These are phyloP conservation scores for Andrena bucephala DNA, from an alignment of 2,888 invertebrate genomes.

Conservation along the genomic window DNA sequence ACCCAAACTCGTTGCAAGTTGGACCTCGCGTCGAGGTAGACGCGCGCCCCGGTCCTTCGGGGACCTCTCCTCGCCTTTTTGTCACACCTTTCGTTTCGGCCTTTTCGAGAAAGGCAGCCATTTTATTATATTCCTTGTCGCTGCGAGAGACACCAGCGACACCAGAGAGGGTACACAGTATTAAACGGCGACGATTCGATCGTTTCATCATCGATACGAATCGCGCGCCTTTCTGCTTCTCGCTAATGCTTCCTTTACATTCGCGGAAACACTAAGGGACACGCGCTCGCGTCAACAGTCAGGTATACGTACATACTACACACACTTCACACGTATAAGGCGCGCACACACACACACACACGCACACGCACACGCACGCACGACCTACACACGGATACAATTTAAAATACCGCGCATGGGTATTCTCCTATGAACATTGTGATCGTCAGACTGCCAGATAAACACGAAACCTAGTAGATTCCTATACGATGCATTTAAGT, in stretches of 20 bases:
- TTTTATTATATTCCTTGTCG: constrained; percentile 65
- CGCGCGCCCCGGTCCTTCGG: too few relatives aligned
- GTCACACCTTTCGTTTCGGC: constrained; percentile 13
- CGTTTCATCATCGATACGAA: constrained; percentile 26
- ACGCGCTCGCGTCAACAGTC: constrained; percentile 18
- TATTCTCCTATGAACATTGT: constrained; percentile 74
- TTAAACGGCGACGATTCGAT: constrained; percentile 60
- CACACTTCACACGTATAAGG: constrained; percentile 5
- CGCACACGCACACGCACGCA: constrained; percentile 31
- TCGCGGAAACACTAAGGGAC: constrained; percentile 24
- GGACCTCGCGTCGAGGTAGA: neutral
- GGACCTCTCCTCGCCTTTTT: neutral
- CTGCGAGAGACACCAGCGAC: constrained; percentile 33
- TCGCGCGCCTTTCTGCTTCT: constrained; percentile 59
- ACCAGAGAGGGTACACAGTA: constrained; percentile 69
- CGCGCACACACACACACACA: neutral
- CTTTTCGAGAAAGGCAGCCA: constrained; percentile 66
- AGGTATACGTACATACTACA: constrained; percentile 15
- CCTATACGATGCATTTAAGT: constrained; percentile 83
- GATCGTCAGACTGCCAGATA: constrained; percentile 81
- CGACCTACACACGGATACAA: constrained; percentile 12
- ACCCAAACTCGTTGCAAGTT: neutral
- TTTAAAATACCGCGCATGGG: constrained; percentile 73
- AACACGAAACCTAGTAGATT: constrained; percentile 79
- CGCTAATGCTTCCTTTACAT: constrained; percentile 56